These are phyloP conservation scores for Sitta europaea DNA, from an alignment of 2,113 vertebrate genomes.

Conservation along the genomic window DNA sequence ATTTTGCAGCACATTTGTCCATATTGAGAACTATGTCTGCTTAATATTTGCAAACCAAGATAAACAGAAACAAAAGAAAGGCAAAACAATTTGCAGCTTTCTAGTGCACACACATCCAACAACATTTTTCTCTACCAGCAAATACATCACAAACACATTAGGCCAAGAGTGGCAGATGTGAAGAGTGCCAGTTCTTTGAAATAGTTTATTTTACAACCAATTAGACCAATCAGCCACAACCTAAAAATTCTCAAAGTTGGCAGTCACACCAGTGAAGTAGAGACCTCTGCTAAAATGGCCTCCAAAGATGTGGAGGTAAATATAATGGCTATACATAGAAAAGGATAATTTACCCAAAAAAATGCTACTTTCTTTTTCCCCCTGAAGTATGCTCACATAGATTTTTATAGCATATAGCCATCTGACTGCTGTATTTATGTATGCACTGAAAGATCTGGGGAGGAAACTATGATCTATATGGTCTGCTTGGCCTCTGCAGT, in stretches of 20 bases:
- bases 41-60: conserved; percentile 60
- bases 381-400: background rate
- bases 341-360: background rate
- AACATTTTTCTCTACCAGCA: conserved; percentile 44
- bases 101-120: background rate
- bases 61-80: conserved; percentile 59
- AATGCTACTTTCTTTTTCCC: background rate
- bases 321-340: background rate
- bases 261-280: background rate
- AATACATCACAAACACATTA: conserved; percentile 37
- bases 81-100: conserved; percentile 51
- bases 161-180: background rate
- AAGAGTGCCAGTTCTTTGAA: conserved; percentile 50
- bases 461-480: background rate
- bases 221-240: conserved; percentile 14
- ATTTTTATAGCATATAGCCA: background rate
- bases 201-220: conserved; percentile 51
- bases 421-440: background rate
- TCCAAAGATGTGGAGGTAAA: background rate
- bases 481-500: background rate
- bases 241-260: conserved; percentile 26
- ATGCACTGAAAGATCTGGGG: background rate
- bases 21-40: conserved; percentile 18
- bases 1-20: conserved; percentile 48
- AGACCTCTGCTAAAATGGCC: background rate